Conservation (phyloP, 1,140 invertebrate species). For the Drosophila mayri region DNA sequence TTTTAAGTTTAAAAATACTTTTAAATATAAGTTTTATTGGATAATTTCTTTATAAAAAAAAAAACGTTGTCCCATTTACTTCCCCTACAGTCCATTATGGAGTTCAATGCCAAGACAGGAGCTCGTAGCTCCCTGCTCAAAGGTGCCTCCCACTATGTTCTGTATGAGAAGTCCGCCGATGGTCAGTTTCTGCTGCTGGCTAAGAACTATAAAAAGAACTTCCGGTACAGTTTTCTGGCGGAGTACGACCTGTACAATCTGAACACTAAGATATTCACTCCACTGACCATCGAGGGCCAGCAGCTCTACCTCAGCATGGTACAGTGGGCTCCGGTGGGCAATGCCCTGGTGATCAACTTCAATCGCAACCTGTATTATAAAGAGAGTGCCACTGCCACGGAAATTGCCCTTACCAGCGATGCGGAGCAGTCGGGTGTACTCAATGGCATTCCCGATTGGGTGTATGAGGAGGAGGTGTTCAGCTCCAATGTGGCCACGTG, state of each 20-base stretch:
- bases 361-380: constrained; percentile 93
- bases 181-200: constrained; percentile 68
- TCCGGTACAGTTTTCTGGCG: constrained; percentile 88
- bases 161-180: constrained; percentile 80
- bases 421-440: constrained; percentile 88
- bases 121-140: constrained; percentile 38
- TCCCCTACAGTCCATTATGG: constrained; percentile 61
- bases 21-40: background rate
- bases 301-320: constrained; percentile 63
- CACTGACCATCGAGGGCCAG: constrained; percentile 60
- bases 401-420: constrained; percentile 87
- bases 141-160: constrained; percentile 58
- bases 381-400: constrained; percentile 72
- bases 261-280: constrained; percentile 76
- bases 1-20: too few species aligned
- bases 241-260: constrained; percentile 87
- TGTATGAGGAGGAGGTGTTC: constrained; percentile 96
- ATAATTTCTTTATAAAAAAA: background rate
- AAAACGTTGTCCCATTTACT: background rate
- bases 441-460: constrained; percentile 92
- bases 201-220: constrained; percentile 85
- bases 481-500: constrained; percentile 93
- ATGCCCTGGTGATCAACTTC: constrained; percentile 90
- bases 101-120: constrained; percentile 65
- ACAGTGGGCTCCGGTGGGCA: constrained; percentile 85